A percentile compares a stretch with the other conserved stretches of the same genome.
phyloP scores from a whole-genome alignment of 2,113 vertebrate genomes.

The Hiodon tergisus region DNA sequence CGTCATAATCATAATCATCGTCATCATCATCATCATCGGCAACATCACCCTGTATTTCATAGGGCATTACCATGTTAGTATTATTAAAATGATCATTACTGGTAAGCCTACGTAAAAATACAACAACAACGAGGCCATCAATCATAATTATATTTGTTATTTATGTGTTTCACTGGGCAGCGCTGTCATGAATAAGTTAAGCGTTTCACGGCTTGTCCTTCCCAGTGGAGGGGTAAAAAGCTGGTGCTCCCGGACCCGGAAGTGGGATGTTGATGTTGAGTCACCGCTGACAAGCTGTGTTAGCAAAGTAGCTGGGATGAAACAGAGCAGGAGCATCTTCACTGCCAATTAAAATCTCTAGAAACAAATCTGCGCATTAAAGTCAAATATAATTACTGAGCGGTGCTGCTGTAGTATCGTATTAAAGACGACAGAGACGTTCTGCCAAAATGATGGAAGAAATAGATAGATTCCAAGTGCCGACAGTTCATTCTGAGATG shows the following conservation, averaged over 20 bases:
- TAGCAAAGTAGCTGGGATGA: conserved; percentile 15
- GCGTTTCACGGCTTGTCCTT: not conserved
- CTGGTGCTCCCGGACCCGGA: conserved; percentile 26
- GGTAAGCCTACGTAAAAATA: not conserved
- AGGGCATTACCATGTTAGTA: too few species aligned
- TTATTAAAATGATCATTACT: too few species aligned
- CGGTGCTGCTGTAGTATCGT: not conserved
- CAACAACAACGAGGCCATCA: not conserved
- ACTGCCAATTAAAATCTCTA: not conserved
- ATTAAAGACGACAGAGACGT: conserved; percentile 22
- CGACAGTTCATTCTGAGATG: conserved; percentile 87
- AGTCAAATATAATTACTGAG: not conserved
- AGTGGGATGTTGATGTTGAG: conserved; percentile 23
- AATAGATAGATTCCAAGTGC: conserved; percentile 92
- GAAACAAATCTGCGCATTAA: not conserved
- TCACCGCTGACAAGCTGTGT: conserved; percentile 8
- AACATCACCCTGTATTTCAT: too few species aligned
- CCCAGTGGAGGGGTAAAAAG: not conserved
- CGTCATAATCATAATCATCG: too few species aligned
- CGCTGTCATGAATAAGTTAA: not conserved
- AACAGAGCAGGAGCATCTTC: conserved; percentile 5
- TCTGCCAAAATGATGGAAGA: conserved; percentile 90
- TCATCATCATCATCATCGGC: too few species aligned
- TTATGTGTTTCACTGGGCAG: not conserved
- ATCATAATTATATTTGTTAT: not conserved